phyloP scores from a whole-genome alignment of 2,113 vertebrate species.

The Leuciscus idus region DNA sequence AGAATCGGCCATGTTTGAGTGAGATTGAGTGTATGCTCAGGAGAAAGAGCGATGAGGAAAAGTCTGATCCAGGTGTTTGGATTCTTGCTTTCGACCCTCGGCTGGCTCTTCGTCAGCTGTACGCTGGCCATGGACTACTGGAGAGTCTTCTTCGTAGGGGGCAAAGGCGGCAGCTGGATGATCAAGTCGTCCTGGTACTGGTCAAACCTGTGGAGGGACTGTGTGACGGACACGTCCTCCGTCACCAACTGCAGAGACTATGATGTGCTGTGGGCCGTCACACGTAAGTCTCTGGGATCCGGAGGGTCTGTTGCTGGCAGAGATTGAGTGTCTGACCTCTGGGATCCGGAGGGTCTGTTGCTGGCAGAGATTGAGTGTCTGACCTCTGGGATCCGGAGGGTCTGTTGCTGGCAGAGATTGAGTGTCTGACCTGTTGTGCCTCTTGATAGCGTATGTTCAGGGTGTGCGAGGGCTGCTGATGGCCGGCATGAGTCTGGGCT shows the following conservation, averaged over 20 bases:
- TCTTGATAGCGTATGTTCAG: constrained; percentile 69
- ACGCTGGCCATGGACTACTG: constrained; percentile 91
- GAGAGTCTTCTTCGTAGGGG: constrained; percentile 85
- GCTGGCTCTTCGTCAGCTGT: constrained; percentile 88
- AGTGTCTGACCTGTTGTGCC: background rate
- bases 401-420: background rate
- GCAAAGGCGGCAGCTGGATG: constrained; percentile 81
- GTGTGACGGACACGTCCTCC: constrained; percentile 87
- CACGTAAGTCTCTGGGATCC: background rate
- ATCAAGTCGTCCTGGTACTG: constrained; percentile 92
- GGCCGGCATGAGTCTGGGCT: constrained; percentile 67
- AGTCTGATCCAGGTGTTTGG: constrained; percentile 81
- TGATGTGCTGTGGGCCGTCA: constrained; percentile 85
- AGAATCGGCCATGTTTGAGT: background rate
- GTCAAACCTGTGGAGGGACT: constrained; percentile 93
- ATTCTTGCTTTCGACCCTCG: constrained; percentile 83
- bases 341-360: background rate
- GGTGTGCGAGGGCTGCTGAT: constrained; percentile 74
- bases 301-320: background rate
- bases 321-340: background rate
- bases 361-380: background rate
- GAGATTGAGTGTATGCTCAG: background rate
- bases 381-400: background rate
- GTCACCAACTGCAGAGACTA: constrained; percentile 90
- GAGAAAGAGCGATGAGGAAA: constrained; percentile 65